Evolutionary conservation across 1,140 invertebrate species (phyloP), one percentile per base, ranked within the genome.

Genomic region (Gonioctena quinquepunctata): DNA sequence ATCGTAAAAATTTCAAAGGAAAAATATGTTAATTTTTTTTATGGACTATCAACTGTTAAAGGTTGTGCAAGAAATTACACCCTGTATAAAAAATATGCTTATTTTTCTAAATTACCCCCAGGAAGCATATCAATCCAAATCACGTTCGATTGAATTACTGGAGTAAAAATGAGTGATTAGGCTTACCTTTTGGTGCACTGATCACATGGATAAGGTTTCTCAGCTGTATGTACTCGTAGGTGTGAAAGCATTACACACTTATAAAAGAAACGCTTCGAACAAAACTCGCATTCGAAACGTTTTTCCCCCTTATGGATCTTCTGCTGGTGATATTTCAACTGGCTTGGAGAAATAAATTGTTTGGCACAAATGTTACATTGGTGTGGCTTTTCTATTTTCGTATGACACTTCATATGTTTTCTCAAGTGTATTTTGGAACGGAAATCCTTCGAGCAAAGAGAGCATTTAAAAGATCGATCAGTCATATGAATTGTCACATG

Each of bases 301-400:
- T 92, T 93, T 76, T 93, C 90, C 3, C 92, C 91, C 0, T 92
- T 93, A 75, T 68, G 66, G 7, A 50, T 49, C 19, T 11, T n/a
- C 33, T 22, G 80, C 83, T 89, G 89, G 78, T 96, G 94, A 27
- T 86, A 87, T 6, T 88, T 88, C 63, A 93, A 81, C 66, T 91
- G 84, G 1, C 88, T 87, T 13, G 87, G 85, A 0, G 90, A 85
- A 2, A 88, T 90, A 77, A 94, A 95, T 2, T 87, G 84, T 68
- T 89, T 90, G 0, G 86, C 86, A 67, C 85, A 86, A 22, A 80
- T 52, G 13, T 68, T 22, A 67, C 85, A 86, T 42, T 42, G 33
- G 33, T 42, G 16, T 1, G 33, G 33, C 16, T 42, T 42, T 4
- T 42, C 33, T 42, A 13, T 11, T 4, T 42, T 42, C 0, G 33